Conservation (phyloP, 2,888 invertebrate species). For the Cephus spinipes region DNA sequence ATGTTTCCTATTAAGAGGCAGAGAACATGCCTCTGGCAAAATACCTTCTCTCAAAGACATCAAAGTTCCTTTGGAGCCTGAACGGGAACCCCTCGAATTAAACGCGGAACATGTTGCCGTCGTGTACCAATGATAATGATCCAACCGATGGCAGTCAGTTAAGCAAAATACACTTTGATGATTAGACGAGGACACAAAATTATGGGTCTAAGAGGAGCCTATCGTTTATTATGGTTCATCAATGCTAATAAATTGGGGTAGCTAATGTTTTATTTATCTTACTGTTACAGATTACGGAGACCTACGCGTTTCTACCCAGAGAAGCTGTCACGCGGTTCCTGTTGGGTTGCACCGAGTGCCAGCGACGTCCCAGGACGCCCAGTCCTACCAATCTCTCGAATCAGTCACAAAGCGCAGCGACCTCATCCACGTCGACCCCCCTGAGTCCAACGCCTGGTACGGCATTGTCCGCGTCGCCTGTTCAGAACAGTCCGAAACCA, state of each 20-base stretch:
- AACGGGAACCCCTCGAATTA: background rate
- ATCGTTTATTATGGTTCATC: background rate
- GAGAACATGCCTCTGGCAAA: constrained; percentile 50
- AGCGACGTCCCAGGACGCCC: constrained; percentile 79
- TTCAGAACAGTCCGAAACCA: constrained; percentile 49
- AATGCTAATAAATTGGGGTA: background rate
- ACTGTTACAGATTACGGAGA: constrained; percentile 90
- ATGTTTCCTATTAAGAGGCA: constrained; percentile 58
- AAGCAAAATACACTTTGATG: background rate
- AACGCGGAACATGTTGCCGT: background rate
- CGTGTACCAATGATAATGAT: background rate
- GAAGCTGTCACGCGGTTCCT: constrained; percentile 97
- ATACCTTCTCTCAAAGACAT: constrained; percentile 48
- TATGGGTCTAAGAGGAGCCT: background rate
- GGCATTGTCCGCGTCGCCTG: constrained; percentile 33
- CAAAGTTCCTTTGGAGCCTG: constrained; percentile 50
- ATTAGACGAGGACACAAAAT: background rate
- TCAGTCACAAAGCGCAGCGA: constrained; percentile 48
- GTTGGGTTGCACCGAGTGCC: constrained; percentile 94
- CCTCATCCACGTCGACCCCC: constrained; percentile 35
- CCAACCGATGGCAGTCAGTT: background rate
- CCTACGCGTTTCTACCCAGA: constrained; percentile 94
- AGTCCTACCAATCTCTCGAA: constrained; percentile 68
- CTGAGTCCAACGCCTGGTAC: constrained; percentile 32
- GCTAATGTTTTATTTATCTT: background rate